Evolutionary conservation across 1,140 invertebrate species (phyloP).

Genomic region (Plectus sambesii): DNA sequence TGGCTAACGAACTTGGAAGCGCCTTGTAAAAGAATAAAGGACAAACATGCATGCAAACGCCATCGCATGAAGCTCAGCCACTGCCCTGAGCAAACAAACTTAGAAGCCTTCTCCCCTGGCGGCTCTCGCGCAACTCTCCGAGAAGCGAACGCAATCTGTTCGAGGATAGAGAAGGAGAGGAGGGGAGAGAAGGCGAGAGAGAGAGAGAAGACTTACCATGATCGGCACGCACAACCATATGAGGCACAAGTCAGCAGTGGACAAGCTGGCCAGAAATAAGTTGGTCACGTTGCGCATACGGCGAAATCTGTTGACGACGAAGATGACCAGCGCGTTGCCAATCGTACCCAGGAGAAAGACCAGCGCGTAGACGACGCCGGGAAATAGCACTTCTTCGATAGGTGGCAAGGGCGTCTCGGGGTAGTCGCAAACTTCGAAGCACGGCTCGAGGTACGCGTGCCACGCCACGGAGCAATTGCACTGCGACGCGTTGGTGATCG

Average conservation of each 20-base stretch:
- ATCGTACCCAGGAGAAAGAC: constrained; percentile 28
- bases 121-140: no score
- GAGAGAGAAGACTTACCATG: constrained; percentile 53
- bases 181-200: background rate
- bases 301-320: constrained; percentile 37
- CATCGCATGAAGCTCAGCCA: no score
- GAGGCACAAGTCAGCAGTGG: constrained; percentile 60
- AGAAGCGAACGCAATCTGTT: no score
- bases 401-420: constrained; percentile 2
- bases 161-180: no score
- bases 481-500: constrained; percentile 4
- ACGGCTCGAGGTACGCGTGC: constrained; percentile 7
- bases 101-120: no score
- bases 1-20: no score
- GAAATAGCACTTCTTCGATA: constrained; percentile 20
- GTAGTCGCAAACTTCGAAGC: constrained; percentile 2
- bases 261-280: constrained; percentile 59
- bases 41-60: no score
- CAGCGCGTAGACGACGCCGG: constrained; percentile 23
- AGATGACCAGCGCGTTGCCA: constrained; percentile 26
- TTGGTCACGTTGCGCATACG: constrained; percentile 59
- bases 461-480: constrained; percentile 10
- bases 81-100: no score
- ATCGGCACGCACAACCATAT: constrained; percentile 63
- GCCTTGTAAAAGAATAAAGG: no score